phyloP scores from a whole-genome alignment of 2,797 vertebrate genomes.

The Enteromius paludinosus region DNA sequence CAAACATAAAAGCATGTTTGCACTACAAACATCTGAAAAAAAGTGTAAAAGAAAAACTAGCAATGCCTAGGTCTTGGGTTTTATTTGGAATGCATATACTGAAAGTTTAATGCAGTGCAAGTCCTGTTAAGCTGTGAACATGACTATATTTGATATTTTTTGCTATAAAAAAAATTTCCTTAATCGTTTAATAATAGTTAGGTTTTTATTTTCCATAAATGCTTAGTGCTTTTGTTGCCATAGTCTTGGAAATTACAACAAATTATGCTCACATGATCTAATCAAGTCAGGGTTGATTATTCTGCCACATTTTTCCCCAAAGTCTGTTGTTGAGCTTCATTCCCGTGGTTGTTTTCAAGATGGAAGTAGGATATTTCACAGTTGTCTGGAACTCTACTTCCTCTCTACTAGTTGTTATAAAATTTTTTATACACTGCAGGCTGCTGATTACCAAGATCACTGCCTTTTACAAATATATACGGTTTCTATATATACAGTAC shows the following conservation, averaged over 20 bases:
- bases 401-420: too few species aligned
- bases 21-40: background rate
- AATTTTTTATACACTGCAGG: too few species aligned
- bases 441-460: too few species aligned
- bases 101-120: background rate
- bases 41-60: background rate
- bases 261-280: background rate
- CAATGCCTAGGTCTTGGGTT: background rate
- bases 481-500: too few species aligned
- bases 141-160: too few species aligned
- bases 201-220: background rate
- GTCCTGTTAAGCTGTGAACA: background rate
- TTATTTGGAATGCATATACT: background rate
- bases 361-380: background rate
- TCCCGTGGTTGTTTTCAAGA: background rate
- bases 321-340: background rate
- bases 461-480: background rate
- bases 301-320: background rate
- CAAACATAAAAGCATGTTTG: background rate
- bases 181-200: background rate
- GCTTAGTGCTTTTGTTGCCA: background rate
- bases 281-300: background rate
- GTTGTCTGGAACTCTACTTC: background rate
- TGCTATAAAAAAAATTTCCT: background rate
- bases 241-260: background rate